A percentile compares a stretch with the other conserved stretches of the same genome.
Evolutionary conservation across 2,113 vertebrate species (phyloP).

Genomic region (Epinephelus lanceolatus): DNA sequence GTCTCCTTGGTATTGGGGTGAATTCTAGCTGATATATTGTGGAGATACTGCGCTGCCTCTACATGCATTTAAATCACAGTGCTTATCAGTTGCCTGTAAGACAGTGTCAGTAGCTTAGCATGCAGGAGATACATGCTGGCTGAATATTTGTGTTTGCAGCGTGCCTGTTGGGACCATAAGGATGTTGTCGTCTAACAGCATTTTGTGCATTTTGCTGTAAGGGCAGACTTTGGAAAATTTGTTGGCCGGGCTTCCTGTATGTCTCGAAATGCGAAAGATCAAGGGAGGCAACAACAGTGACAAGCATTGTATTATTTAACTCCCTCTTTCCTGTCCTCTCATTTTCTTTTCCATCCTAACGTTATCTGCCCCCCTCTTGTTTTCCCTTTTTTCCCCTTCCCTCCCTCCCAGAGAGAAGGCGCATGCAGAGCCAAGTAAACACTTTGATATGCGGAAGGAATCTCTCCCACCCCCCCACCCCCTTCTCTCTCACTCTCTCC

Average conservation of each 20-base stretch:
- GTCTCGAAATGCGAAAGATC: slow-evolving; percentile 36
- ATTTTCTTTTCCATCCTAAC: slow-evolving; percentile 61
- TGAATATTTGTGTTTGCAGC: background rate
- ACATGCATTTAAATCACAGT: slow-evolving; percentile 10
- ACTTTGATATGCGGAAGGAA: slow-evolving; percentile 85
- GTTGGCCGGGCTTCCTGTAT: slow-evolving; percentile 9
- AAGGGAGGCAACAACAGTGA: slow-evolving; percentile 37
- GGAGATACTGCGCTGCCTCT: slow-evolving; percentile 16
- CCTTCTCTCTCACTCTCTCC: slow-evolving; percentile 61
- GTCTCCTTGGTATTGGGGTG: slow-evolving; percentile 55
- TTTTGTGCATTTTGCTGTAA: slow-evolving; percentile 14
- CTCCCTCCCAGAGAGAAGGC: slow-evolving; percentile 69
- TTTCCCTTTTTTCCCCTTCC: slow-evolving; percentile 50
- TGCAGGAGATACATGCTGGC: background rate
- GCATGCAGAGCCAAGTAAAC: slow-evolving; percentile 82
- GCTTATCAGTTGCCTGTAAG: slow-evolving; percentile 4
- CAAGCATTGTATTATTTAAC: slow-evolving; percentile 58
- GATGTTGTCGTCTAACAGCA: background rate
- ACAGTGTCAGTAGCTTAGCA: background rate
- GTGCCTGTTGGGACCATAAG: background rate
- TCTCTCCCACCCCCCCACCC: slow-evolving; percentile 67
- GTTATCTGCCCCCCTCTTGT: slow-evolving; percentile 59
- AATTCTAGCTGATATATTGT: slow-evolving; percentile 42
- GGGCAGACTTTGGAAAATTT: slow-evolving; percentile 8
- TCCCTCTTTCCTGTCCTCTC: slow-evolving; percentile 60